Evolutionary conservation across 1,140 invertebrate genomes (phyloP).

Genomic region (Mesaphorura yosii): DNA sequence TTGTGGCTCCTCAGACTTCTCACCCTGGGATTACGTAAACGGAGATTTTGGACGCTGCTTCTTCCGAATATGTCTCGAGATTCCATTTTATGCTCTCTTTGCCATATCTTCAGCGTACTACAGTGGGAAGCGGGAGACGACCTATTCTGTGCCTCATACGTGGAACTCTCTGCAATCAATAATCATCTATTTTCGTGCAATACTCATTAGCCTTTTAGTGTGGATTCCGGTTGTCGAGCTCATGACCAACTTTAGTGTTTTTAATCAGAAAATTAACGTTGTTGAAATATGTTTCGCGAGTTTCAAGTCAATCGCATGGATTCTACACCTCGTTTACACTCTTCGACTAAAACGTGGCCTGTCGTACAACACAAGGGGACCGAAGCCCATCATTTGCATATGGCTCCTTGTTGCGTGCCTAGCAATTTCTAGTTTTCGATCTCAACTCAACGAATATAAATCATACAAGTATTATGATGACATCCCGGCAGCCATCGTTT

Average conservation of each 20-base stretch:
- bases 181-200: slow-evolving; percentile 19
- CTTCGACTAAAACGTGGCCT: slow-evolving; percentile 46
- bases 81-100: slow-evolving; percentile 28
- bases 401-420: slow-evolving; percentile 53
- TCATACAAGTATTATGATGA: background rate
- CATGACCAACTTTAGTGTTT: slow-evolving; percentile 12
- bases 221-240: slow-evolving; percentile 14
- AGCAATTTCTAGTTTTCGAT: slow-evolving; percentile 45
- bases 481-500: background rate
- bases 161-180: slow-evolving; percentile 26
- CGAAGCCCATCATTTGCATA: slow-evolving; percentile 49
- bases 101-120: slow-evolving; percentile 32
- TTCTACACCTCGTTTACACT: slow-evolving; percentile 59
- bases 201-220: slow-evolving; percentile 17
- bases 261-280: slow-evolving; percentile 10
- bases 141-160: slow-evolving; percentile 14
- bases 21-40: slow-evolving; percentile 23
- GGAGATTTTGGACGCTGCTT: slow-evolving; percentile 30
- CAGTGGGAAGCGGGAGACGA: slow-evolving; percentile 22
- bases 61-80: slow-evolving; percentile 26
- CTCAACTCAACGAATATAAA: slow-evolving; percentile 11
- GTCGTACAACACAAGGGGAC: slow-evolving; percentile 53
- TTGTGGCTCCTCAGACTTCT: background rate
- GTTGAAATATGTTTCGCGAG: slow-evolving; percentile 2
- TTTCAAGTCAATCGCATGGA: slow-evolving; percentile 25